These are phyloP conservation scores for Eclectus roratus DNA, from an alignment of 2,113 vertebrate genomes.

Conservation along the genomic window DNA sequence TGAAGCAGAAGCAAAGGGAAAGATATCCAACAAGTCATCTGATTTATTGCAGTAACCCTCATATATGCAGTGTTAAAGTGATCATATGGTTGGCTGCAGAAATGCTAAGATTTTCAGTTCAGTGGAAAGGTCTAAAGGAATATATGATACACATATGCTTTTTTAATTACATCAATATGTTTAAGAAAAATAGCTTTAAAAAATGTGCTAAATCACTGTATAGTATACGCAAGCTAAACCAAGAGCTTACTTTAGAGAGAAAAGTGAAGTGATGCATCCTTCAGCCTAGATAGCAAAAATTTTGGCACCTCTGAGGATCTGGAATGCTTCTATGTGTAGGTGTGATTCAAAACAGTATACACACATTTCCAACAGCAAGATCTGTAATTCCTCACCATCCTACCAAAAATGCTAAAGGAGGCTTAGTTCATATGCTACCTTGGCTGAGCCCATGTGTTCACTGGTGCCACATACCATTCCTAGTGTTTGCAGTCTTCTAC, in stretches of 20 bases:
- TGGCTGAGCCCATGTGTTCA: background rate
- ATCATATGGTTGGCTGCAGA: constrained; percentile 13
- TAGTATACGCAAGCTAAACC: constrained; percentile 19
- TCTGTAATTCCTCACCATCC: constrained; percentile 56
- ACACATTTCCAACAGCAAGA: constrained; percentile 51
- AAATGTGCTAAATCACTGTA: constrained; percentile 47
- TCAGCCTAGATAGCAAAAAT: background rate
- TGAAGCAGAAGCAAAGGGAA: background rate
- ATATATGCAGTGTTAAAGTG: constrained; percentile 5
- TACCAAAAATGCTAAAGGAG: constrained; percentile 29
- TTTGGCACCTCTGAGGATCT: constrained; percentile 44
- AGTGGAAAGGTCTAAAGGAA: constrained; percentile 36
- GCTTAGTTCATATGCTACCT: background rate
- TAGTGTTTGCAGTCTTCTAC: background rate
- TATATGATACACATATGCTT: constrained; percentile 28
- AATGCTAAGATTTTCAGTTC: constrained; percentile 30
- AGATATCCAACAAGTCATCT: background rate
- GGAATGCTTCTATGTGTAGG: constrained; percentile 51
- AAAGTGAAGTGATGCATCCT: background rate
- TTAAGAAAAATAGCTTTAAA: background rate
- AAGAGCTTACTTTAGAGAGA: constrained; percentile 40
- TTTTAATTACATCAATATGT: constrained; percentile 56
- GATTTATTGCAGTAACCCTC: constrained; percentile 10
- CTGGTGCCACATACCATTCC: background rate
- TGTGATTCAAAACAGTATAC: constrained; percentile 59